Evolutionary conservation across 2,888 invertebrate species (phyloP).

Genomic region (Cancer borealis): DNA sequence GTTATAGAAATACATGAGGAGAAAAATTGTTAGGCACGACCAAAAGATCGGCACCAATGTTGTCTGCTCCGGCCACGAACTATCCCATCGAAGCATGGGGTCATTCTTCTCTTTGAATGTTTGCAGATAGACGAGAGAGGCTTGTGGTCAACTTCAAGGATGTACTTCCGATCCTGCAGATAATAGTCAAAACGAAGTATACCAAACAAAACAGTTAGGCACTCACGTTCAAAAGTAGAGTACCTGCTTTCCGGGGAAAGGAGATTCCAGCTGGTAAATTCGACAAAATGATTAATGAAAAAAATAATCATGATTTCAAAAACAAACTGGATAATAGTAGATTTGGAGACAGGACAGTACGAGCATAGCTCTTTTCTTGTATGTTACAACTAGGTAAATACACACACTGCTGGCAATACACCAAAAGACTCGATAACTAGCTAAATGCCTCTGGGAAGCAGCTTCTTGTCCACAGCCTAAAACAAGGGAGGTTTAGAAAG

Average conservation of each 20-base stretch:
- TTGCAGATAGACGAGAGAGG: constrained; percentile 31
- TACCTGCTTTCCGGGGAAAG: background rate
- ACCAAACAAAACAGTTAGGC: constrained; percentile 34
- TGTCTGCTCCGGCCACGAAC: constrained; percentile 20
- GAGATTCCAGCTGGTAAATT: no score
- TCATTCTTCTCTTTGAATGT: background rate
- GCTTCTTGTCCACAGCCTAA: no score
- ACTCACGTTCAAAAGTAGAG: constrained; percentile 51
- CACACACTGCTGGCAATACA: no score
- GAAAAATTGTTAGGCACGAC: background rate
- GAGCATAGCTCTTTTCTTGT: no score
- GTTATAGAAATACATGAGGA: background rate
- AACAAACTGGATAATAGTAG: no score
- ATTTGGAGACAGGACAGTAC: no score
- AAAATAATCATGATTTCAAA: no score
- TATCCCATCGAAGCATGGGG: constrained; percentile 30
- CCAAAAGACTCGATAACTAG: no score
- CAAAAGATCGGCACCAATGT: constrained; percentile 26
- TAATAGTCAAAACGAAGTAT: constrained; percentile 47
- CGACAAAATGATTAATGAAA: no score
- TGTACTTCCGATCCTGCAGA: background rate
- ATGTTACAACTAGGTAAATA: no score
- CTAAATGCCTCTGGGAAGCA: no score
- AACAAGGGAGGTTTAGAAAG: no score
- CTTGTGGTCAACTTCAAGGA: constrained; percentile 44